Percentiles rank a stretch among this genome's conserved stretches.
These are phyloP conservation scores for Coptodon rendalli DNA, from an alignment of 2,113 vertebrate genomes.

Conservation along the genomic window DNA sequence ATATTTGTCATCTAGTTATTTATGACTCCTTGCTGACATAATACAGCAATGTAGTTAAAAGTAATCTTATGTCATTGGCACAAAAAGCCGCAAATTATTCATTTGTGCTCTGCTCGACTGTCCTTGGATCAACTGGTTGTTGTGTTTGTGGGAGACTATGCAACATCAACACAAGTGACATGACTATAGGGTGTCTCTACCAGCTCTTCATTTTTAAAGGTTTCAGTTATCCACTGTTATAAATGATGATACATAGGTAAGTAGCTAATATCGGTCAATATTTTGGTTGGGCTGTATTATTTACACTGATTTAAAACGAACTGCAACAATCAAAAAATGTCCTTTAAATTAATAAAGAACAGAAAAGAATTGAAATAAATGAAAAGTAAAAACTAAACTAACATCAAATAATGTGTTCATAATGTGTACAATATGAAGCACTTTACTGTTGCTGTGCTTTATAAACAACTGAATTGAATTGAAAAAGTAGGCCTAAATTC, in stretches of 20 bases:
- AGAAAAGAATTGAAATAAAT: neutral
- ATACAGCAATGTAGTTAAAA: neutral
- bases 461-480: neutral
- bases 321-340: neutral
- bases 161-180: neutral
- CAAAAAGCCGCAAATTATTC: neutral
- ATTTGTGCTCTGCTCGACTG: neutral
- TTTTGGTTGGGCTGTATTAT: neutral
- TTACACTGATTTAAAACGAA: neutral
- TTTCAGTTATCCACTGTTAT: no score
- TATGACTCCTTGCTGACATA: neutral
- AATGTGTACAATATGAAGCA: neutral
- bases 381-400: neutral
- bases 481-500: neutral
- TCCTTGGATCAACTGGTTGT: neutral
- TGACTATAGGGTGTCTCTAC: no score
- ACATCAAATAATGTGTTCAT: neutral
- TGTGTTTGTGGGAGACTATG: neutral
- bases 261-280: neutral
- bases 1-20: neutral
- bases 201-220: no score
- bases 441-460: neutral
- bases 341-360: neutral
- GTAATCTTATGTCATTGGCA: neutral
- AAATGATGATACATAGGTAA: no score